These are phyloP conservation scores for Periplaneta americana DNA, from an alignment of 1,140 invertebrate species.

Conservation along the genomic window DNA sequence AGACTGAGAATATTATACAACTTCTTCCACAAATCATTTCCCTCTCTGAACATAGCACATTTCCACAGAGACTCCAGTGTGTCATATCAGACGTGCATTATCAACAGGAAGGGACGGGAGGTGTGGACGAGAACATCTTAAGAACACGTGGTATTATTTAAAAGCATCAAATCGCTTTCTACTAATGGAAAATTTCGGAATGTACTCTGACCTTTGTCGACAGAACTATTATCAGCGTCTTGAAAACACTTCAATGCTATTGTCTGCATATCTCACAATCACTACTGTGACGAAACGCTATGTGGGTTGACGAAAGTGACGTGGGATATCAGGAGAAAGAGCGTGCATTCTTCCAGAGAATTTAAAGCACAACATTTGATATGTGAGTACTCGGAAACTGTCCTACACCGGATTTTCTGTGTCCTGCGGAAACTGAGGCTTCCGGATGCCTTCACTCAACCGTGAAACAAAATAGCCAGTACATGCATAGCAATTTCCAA, in stretches of 20 bases:
- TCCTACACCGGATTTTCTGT: not conserved
- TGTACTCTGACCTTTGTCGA: not conserved
- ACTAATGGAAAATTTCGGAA: not conserved
- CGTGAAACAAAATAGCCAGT: too few relatives aligned
- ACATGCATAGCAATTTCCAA: too few relatives aligned
- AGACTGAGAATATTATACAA: too few relatives aligned
- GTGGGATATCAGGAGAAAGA: not conserved
- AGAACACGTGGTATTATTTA: not conserved
- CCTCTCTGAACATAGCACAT: not conserved
- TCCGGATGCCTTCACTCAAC: not conserved
- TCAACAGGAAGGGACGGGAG: not conserved
- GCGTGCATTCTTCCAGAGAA: not conserved
- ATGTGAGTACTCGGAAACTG: too few relatives aligned
- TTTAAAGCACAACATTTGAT: not conserved
- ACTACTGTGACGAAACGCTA: not conserved
- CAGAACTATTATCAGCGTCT: not conserved
- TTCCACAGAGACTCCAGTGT: not conserved
- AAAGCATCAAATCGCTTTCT: not conserved
- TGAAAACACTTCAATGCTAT: not conserved
- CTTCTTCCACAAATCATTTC: too few relatives aligned
- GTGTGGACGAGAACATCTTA: not conserved
- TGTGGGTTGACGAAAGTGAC: not conserved
- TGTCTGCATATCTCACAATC: not conserved
- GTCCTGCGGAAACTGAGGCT: not conserved
- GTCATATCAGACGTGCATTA: not conserved